A percentile compares a stretch with the other conserved stretches of the same genome.
Conservation (phyloP, 2,797 vertebrate species). For the Poecilia wingei region DNA sequence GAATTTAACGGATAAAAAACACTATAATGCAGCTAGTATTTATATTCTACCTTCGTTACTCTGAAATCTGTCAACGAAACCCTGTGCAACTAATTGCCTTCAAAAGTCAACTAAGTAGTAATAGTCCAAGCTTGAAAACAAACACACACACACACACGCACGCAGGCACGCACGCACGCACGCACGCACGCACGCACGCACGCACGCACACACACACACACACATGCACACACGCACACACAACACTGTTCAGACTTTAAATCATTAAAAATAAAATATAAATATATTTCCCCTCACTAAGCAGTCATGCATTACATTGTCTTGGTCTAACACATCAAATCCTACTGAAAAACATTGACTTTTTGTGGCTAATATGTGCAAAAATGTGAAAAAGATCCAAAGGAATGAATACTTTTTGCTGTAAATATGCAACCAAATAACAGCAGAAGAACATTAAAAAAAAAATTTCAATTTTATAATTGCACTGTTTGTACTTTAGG, state of each 20-base stretch:
- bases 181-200: neutral
- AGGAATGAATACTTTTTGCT: neutral
- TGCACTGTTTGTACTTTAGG: constrained; percentile 25
- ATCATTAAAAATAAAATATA: neutral
- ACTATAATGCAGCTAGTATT: neutral
- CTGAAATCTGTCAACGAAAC: neutral
- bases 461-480: constrained; percentile 4
- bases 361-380: neutral
- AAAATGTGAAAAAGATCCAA: neutral
- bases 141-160: neutral
- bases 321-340: neutral
- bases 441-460: neutral
- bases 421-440: neutral
- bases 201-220: too few species aligned
- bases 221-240: neutral
- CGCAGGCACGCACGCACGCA: too few species aligned
- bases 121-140: neutral
- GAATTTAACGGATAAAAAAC: neutral
- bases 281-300: neutral
- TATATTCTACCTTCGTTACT: neutral
- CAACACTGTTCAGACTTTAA: neutral
- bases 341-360: neutral
- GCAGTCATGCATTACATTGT: neutral
- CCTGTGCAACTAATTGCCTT: neutral
- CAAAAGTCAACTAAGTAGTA: neutral